phyloP scores from a whole-genome alignment of 2,888 invertebrate genomes.

The Campoplex nolae region DNA sequence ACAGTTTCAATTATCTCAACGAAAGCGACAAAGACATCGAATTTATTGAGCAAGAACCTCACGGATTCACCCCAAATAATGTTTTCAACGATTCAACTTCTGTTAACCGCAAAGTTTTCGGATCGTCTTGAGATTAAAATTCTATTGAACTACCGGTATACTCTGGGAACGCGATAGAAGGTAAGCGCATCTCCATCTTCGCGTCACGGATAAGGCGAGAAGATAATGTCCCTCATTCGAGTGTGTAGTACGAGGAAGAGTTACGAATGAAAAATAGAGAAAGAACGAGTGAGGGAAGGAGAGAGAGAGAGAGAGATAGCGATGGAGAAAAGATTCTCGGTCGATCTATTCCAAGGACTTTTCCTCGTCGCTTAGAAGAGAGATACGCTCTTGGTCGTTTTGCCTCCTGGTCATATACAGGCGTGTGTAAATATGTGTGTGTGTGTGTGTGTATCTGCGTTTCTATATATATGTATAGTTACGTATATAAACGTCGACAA shows the following conservation, averaged over 20 bases:
- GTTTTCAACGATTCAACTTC: not conserved
- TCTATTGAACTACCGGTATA: constrained; percentile 34
- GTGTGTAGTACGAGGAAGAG: constrained; percentile 28
- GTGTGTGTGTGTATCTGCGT: constrained; percentile 2
- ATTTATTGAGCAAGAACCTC: not conserved
- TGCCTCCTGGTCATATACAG: not conserved
- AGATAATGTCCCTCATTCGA: constrained; percentile 45
- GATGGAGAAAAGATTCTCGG: not conserved
- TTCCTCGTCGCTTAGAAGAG: constrained; percentile 43
- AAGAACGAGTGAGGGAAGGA: not conserved
- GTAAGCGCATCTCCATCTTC: constrained; percentile 16
- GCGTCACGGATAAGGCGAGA: constrained; percentile 46
- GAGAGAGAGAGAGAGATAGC: not conserved
- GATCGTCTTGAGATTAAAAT: constrained; percentile 37
- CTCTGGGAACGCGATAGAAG: not conserved
- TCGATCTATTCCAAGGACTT: constrained; percentile 55
- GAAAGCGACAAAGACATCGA: not conserved
- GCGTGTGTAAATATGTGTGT: not conserved
- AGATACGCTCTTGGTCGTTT: constrained; percentile 5
- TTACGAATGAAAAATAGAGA: constrained; percentile 5
- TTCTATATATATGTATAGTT: constrained; percentile 21
- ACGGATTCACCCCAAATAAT: not conserved
- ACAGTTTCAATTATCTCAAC: not conserved
- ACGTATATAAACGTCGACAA: constrained; percentile 66
- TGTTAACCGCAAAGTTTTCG: not conserved